Conservation (phyloP, 2,113 vertebrate species). For the Gallinago media region DNA sequence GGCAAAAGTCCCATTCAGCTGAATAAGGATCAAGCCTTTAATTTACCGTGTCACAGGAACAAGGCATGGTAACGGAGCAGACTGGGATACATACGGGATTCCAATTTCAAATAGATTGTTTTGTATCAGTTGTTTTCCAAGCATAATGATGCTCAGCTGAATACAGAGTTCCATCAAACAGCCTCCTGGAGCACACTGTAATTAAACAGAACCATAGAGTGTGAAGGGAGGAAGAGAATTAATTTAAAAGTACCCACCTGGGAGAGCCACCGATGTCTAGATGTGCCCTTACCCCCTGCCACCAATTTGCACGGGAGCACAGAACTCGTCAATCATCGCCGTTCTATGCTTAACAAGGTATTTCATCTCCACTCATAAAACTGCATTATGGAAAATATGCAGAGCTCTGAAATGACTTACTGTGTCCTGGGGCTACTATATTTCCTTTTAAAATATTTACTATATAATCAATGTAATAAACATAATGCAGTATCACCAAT, state of each 20-base stretch:
- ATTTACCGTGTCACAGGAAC: neutral
- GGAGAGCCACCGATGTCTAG: neutral
- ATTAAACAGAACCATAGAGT: neutral
- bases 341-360: neutral
- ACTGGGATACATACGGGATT: conserved; percentile 89
- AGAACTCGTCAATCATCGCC: neutral
- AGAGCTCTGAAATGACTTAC: neutral
- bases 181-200: conserved; percentile 94
- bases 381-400: neutral
- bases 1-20: neutral
- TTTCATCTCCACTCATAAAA: conserved; percentile 34
- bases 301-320: neutral
- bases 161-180: conserved; percentile 98
- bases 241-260: neutral
- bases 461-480: conserved; percentile 60
- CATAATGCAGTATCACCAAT: conserved; percentile 37
- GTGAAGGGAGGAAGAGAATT: neutral
- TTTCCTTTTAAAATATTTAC: conserved; percentile 45
- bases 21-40: neutral
- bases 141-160: conserved; percentile 98
- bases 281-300: neutral
- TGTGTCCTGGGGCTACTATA: neutral
- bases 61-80: neutral
- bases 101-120: conserved; percentile 98
- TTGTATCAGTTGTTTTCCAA: conserved; percentile 97